Percentiles rank a stretch among this genome's conserved stretches.
Evolutionary conservation across 2,888 invertebrate species (phyloP).

Genomic region (Perdita meconis): DNA sequence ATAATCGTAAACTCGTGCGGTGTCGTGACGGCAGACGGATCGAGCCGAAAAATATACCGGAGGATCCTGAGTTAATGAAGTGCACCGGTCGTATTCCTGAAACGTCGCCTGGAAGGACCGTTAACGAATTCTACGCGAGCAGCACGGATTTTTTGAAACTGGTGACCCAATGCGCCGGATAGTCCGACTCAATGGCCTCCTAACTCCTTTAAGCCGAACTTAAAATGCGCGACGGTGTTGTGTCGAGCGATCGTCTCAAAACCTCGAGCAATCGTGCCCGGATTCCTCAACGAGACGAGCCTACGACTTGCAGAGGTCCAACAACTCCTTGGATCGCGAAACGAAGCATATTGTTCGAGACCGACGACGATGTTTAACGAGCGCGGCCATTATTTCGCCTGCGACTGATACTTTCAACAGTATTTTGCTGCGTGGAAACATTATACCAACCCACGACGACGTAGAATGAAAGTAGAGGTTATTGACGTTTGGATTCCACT

Average conservation of each 20-base stretch:
- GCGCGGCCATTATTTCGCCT: background rate
- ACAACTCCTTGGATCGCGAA: constrained; percentile 1
- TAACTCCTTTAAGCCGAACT: constrained; percentile 72
- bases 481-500: constrained; percentile 22
- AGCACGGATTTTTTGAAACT: constrained; percentile 70
- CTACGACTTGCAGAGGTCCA: background rate
- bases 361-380: background rate
- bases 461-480: constrained; percentile 33
- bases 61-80: background rate
- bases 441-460: background rate
- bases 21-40: background rate
- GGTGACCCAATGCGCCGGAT: constrained; percentile 81
- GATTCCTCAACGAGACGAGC: constrained; percentile 24
- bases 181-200: constrained; percentile 71
- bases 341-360: background rate
- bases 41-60: constrained; percentile 4
- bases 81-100: constrained; percentile 39
- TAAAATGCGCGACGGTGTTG: constrained; percentile 66
- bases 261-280: constrained; percentile 57
- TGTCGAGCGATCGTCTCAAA: constrained; percentile 33
- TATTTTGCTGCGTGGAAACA: background rate
- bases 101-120: constrained; percentile 61
- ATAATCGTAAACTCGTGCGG: no score
- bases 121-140: constrained; percentile 72
- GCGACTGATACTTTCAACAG: background rate